Percentiles rank a stretch among this genome's conserved stretches.
Conservation (phyloP, 2,888 invertebrate species). For the Acrocyrtus sp. region DNA sequence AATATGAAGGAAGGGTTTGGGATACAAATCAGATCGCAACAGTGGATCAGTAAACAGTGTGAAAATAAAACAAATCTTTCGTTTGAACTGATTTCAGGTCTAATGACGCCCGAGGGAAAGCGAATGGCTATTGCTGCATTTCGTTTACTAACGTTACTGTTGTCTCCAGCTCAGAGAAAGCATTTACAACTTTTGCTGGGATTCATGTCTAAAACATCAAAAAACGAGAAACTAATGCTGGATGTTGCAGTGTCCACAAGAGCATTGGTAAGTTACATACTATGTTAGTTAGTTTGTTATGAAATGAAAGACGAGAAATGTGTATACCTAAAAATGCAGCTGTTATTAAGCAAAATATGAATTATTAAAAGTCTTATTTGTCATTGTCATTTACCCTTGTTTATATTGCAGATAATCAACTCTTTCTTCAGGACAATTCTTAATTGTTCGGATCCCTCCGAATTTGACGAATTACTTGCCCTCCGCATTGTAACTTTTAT, state of each 20-base stretch:
- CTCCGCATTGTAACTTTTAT: conserved; percentile 59
- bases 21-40: neutral
- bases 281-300: too few species aligned
- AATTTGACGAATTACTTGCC: conserved; percentile 60
- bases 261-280: conserved; percentile 53
- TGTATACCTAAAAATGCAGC: too few species aligned
- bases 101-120: conserved; percentile 60
- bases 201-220: conserved; percentile 57
- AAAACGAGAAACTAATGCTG: conserved; percentile 58
- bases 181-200: conserved; percentile 59
- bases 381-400: too few species aligned
- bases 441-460: conserved; percentile 36
- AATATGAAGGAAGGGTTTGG: neutral
- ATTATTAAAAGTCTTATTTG: neutral
- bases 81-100: conserved; percentile 37
- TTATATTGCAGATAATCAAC: conserved; percentile 54
- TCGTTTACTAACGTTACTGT: conserved; percentile 52
- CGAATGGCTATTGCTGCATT: conserved; percentile 57
- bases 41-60: too few species aligned
- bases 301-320: too few species aligned
- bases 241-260: conserved; percentile 58
- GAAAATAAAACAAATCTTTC: too few species aligned
- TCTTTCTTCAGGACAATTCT: conserved; percentile 57
- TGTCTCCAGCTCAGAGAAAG: conserved; percentile 56
- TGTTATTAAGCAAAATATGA: neutral